phyloP scores from a whole-genome alignment of 2,797 vertebrate genomes.

The Oreortyx pictus region DNA sequence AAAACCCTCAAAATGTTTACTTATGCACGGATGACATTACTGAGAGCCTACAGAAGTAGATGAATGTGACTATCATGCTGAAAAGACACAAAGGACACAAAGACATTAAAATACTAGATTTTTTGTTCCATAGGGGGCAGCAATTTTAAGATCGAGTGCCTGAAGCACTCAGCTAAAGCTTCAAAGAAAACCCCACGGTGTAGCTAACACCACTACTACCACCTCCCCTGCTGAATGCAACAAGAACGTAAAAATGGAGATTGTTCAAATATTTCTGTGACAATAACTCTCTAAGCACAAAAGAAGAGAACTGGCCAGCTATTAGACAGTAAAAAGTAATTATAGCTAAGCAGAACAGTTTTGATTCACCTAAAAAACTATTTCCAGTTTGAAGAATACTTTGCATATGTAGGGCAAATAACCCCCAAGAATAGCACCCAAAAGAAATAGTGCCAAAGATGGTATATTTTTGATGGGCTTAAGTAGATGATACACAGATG shows the following conservation, averaged over 20 bases:
- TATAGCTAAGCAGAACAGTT: background rate
- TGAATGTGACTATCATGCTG: background rate
- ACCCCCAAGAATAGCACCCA: no score
- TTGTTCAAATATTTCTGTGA: constrained; percentile 18
- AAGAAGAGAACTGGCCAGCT: background rate
- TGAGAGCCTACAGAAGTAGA: background rate
- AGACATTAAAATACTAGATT: constrained; percentile 21
- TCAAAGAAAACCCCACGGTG: background rate
- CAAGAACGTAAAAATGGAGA: constrained; percentile 3
- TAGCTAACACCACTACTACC: background rate
- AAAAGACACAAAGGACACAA: constrained; percentile 24
- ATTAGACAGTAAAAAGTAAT: background rate
- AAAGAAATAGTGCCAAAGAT: no score
- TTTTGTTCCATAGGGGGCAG: background rate
- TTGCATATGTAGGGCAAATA: no score
- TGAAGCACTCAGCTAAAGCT: background rate
- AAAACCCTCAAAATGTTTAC: background rate
- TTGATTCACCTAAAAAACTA: background rate
- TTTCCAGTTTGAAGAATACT: constrained; percentile 1
- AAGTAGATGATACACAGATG: no score
- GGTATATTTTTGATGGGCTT: no score
- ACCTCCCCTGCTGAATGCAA: background rate
- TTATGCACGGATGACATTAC: background rate
- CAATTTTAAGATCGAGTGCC: background rate
- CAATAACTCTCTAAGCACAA: constrained; percentile 9